These are phyloP conservation scores for Battus philenor DNA, from an alignment of 1,140 invertebrate genomes.

Conservation along the genomic window DNA sequence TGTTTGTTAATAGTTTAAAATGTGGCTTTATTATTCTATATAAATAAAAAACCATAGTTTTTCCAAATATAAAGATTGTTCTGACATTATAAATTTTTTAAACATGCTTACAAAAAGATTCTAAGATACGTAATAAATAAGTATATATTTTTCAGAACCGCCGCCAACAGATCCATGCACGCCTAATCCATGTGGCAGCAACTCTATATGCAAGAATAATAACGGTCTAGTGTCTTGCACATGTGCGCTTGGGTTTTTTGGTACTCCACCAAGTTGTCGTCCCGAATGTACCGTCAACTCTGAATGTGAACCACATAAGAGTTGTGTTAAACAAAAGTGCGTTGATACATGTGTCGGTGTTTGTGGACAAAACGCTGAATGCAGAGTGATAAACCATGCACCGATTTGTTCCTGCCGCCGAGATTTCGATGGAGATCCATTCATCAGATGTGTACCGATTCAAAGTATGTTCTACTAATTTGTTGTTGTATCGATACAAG, in stretches of 20 bases:
- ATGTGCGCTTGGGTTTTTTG: slow-evolving; percentile 79
- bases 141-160: slow-evolving; percentile 52
- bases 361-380: slow-evolving; percentile 85
- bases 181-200: slow-evolving; percentile 84
- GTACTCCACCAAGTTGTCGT: slow-evolving; percentile 79
- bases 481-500: too few species aligned
- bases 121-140: too few species aligned
- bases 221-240: slow-evolving; percentile 78
- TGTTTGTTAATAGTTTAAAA: too few species aligned
- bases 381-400: slow-evolving; percentile 85
- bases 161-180: slow-evolving; percentile 77
- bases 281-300: slow-evolving; percentile 88
- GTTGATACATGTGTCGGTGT: slow-evolving; percentile 81
- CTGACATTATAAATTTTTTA: slow-evolving; percentile 78
- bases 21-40: too few species aligned
- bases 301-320: slow-evolving; percentile 89
- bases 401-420: slow-evolving; percentile 82
- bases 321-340: slow-evolving; percentile 83
- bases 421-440: slow-evolving; percentile 81
- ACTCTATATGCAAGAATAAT: slow-evolving; percentile 81
- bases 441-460: slow-evolving; percentile 74
- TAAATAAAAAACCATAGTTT: too few species aligned
- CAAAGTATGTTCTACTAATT: slow-evolving; percentile 58
- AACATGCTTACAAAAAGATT: too few species aligned
- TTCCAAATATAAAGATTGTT: too few species aligned